Conservation (phyloP, 2,113 vertebrate species). For the Rhipidura dahli region DNA sequence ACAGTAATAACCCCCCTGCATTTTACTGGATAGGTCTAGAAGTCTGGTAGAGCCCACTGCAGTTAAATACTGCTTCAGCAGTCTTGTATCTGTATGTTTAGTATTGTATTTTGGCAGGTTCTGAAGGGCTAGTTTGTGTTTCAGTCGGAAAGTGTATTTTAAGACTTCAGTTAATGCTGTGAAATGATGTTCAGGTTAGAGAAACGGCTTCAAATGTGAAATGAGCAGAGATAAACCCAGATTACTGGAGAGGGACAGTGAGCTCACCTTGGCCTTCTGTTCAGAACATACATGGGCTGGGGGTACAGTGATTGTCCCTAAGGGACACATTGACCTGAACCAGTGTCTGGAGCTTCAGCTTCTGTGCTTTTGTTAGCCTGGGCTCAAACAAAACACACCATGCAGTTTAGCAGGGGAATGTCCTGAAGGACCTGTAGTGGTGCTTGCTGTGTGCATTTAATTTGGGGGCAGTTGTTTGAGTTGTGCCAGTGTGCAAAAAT, state of each 20-base stretch:
- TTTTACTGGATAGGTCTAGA: not conserved
- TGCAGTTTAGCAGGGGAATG: not conserved
- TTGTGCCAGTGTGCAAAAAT: not conserved
- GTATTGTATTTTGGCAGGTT: not conserved
- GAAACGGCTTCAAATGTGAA: not conserved
- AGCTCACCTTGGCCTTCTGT: accelerated
- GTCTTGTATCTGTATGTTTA: not conserved
- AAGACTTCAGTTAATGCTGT: not conserved
- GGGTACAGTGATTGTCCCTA: not conserved
- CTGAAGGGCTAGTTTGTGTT: not conserved
- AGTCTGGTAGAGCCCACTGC: not conserved
- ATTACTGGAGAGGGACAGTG: not conserved
- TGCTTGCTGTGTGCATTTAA: not conserved
- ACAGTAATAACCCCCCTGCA: not conserved
- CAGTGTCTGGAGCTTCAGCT: not conserved
- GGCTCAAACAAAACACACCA: not conserved
- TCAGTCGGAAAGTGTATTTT: not conserved
- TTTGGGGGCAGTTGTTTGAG: not conserved
- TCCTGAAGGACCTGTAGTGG: not conserved
- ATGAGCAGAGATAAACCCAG: not conserved
- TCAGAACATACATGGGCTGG: not conserved
- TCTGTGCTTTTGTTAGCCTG: not conserved
- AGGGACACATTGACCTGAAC: not conserved
- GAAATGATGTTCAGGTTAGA: not conserved
- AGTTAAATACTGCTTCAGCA: not conserved